Base-by-base conservation (phyloP, 92 coral and sea anemone species). In the Porites lobata region DNA sequence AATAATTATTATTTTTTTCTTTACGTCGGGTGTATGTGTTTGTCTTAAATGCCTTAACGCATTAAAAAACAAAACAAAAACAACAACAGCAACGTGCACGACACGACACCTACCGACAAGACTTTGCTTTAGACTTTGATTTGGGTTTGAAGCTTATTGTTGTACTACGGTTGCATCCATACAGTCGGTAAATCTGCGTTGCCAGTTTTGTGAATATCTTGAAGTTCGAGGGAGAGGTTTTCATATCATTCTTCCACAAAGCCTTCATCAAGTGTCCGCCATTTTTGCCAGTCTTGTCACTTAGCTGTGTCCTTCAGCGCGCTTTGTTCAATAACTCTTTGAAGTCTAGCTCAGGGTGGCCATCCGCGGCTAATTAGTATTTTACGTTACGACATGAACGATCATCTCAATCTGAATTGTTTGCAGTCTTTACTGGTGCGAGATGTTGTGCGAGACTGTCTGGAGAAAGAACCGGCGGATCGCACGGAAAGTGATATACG, bases 381-480 rank as follows among this genome's bases (percentile, higher is more conserved):
- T 38, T 38, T 3, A 56, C 15, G 15, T 56, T 14, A 9, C 17
- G 15, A 56, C 11, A 10, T 10, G 51, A 2, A 7, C 3, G n/a
- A 65, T 72, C 1, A 12, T 9, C 0, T n/a, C 22, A 11, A 24
- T 89, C 8, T 26, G 26, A 57, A 32, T 79, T 54, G 59, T 53
- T 85, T 67, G 1, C 62, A 96, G 99, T 95, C 99, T 9, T 93
- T 96, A 87, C 93, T 96, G 99, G 98, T 96, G 50, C 95, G 99
- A 14, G 99, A 96, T 94, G 98, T 96, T 11, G 99, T 96, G 56
- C 87, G 99, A 69, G 99, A 96, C 87, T 96, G 98, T 78, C 90
- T 96, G 43, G 99, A 96, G 79, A 96, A 96, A 67, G 98, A 96
- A 56, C 97, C 99, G 9, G 68, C 96, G 21, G 99, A 96, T 68